phyloP scores from a whole-genome alignment of 2,797 vertebrate genomes.

The Streptopelia turtur region DNA sequence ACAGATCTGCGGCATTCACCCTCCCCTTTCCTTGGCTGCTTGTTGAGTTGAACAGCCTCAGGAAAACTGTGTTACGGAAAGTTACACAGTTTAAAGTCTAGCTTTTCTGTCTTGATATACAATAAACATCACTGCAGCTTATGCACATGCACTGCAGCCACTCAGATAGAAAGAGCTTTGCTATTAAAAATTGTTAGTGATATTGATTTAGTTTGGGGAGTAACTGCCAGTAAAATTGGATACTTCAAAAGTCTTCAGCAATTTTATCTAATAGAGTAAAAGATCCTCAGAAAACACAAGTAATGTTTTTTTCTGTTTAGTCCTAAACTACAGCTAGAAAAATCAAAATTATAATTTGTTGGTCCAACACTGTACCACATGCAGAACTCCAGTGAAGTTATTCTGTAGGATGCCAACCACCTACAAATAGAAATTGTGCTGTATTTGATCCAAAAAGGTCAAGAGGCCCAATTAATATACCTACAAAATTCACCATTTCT shows the following conservation, averaged over 20 bases:
- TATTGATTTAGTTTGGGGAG: conserved; percentile 29
- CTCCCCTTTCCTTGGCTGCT: conserved; percentile 28
- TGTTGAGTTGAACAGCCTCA: conserved; percentile 9
- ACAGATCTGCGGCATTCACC: neutral
- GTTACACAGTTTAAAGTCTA: conserved; percentile 31
- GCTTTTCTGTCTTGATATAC: conserved; percentile 33
- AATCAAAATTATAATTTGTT: neutral
- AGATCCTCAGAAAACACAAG: neutral
- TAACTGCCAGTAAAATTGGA: conserved; percentile 1
- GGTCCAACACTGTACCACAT: neutral
- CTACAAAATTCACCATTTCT: neutral
- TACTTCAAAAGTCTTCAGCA: neutral
- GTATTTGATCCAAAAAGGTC: neutral
- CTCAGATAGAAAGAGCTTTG: neutral
- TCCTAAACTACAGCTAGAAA: neutral
- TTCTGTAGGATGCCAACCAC: neutral
- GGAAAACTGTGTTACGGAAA: conserved; percentile 56
- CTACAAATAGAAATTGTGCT: neutral
- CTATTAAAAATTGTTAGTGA: conserved; percentile 21
- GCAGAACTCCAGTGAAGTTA: neutral
- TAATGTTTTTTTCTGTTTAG: neutral
- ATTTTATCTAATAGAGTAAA: conserved; percentile 1
- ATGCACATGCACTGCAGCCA: neutral
- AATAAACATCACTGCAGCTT: conserved; percentile 28
- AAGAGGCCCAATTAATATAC: neutral